Evolutionary conservation across 2,797 vertebrate species (phyloP), one percentile per base, ranked within the genome.

Genomic region (Merluccius polli): DNA sequence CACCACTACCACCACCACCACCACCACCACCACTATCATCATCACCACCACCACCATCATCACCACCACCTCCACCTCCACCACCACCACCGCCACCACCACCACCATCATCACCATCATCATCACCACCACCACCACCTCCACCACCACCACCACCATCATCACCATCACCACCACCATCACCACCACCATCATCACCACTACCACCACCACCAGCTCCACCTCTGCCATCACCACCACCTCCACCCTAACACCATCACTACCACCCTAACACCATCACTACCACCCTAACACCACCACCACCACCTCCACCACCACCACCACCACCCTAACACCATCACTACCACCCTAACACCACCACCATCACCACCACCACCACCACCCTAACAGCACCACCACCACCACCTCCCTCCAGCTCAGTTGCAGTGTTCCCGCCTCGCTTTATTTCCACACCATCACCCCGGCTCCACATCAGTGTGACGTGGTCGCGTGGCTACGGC

Each of bases 391-490:
- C 93, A 97, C 93, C 94, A 95, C 94, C 83, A 95, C 92, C 95
- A 93, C 83, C 95, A 92, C 83, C 95, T 87, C 24, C 24, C 93
- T 92, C 88, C 89, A 48, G 44, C 36, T 38, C 36, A 2, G 36
- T 38, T 10, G 36, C 36, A 38, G 36, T 15, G 44, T 52, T 21
- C 48, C 48, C 48, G 48, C 48, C 48, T 52, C 18, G 18, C 93
- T 95, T 97, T 96, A 93, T 96, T 98, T 96, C 96, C 96, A 96
- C 95, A 81, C 96, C 96, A 95, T 97, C 96, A 84, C 96, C 95
- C 95, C 93, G 92, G 92, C 91, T 96, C 92, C 93, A 91, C 94
- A 90, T 93, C 90, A 92, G 87, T 88, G 93, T 24, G 71, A 82
- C 77, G 86, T 84, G 85, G 86, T 89, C 85, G 92, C 90, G 80